Conservation (phyloP, 1,140 invertebrate species). For the Drosophila novamexicana region DNA sequence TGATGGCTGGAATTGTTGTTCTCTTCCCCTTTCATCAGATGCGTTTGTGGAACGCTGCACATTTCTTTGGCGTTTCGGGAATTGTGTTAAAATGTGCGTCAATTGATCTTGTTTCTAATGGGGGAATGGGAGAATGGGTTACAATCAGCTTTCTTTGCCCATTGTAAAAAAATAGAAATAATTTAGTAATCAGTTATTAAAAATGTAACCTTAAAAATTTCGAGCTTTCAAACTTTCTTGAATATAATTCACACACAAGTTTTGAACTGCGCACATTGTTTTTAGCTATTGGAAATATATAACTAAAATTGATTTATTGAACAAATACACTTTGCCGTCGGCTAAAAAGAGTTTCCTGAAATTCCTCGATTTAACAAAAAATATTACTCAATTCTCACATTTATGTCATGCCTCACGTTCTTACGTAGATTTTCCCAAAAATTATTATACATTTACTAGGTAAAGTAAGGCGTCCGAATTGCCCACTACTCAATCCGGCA, state of each 20-base stretch:
- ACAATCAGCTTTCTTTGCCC: not conserved
- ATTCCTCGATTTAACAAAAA: not conserved
- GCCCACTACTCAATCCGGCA: not conserved
- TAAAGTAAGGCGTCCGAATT: not conserved
- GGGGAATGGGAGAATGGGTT: not conserved
- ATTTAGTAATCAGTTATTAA: too few species aligned
- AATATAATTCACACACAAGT: too few species aligned
- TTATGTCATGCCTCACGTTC: not conserved
- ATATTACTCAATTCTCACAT: not conserved
- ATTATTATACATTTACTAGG: not conserved
- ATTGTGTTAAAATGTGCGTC: constrained; percentile 15
- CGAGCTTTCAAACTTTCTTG: too few species aligned
- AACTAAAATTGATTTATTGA: not conserved
- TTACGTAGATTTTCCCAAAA: not conserved
- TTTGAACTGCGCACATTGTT: too few species aligned
- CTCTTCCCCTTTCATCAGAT: not conserved
- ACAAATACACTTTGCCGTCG: constrained; percentile 8
- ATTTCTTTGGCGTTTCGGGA: constrained; percentile 23
- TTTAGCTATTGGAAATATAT: too few species aligned
- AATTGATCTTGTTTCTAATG: constrained; percentile 21
- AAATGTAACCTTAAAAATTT: too few species aligned
- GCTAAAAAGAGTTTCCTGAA: not conserved
- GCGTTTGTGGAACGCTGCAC: constrained; percentile 27
- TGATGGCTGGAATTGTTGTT: constrained; percentile 41
- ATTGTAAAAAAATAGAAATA: not conserved